phyloP scores from a whole-genome alignment of 2,113 vertebrate species.

The Microcebus ravelobensis region DNA sequence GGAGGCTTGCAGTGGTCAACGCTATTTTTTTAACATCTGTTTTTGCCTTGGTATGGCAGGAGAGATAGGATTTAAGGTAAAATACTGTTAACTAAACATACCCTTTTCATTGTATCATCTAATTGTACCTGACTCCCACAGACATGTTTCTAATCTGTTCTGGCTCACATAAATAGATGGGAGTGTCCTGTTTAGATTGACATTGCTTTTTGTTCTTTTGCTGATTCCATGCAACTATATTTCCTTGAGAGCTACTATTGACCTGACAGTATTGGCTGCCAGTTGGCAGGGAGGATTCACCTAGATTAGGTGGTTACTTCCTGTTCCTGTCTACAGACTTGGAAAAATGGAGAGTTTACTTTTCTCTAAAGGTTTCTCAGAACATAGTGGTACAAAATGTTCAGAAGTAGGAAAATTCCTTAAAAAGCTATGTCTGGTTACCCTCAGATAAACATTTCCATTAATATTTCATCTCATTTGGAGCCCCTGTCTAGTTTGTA shows the following conservation, averaged over 20 bases:
- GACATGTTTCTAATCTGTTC: slow-evolving; percentile 41
- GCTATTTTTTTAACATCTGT: neutral
- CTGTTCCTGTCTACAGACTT: slow-evolving; percentile 59
- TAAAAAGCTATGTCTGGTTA: slow-evolving; percentile 58
- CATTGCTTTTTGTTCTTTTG: slow-evolving; percentile 13
- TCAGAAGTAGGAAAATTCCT: slow-evolving; percentile 58
- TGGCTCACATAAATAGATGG: neutral
- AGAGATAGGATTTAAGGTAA: slow-evolving; percentile 5
- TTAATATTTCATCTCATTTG: slow-evolving; percentile 72
- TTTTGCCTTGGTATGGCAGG: slow-evolving; percentile 21
- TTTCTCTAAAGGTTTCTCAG: slow-evolving; percentile 54
- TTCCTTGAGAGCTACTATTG: slow-evolving; percentile 34
- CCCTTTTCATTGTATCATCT: neutral
- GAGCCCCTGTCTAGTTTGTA: slow-evolving; percentile 52
- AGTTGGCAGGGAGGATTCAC: slow-evolving; percentile 52
- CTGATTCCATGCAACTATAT: neutral
- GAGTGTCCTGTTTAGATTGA: neutral
- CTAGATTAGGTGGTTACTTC: slow-evolving; percentile 57
- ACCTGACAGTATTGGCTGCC: slow-evolving; percentile 25
- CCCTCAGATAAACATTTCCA: slow-evolving; percentile 62
- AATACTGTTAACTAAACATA: slow-evolving; percentile 29
- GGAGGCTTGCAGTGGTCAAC: neutral
- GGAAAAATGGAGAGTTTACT: slow-evolving; percentile 56
- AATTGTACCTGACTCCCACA: neutral
- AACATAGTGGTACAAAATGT: slow-evolving; percentile 57